Evolutionary conservation across 2,797 vertebrate species (phyloP).

Genomic region (Merluccius polli): DNA sequence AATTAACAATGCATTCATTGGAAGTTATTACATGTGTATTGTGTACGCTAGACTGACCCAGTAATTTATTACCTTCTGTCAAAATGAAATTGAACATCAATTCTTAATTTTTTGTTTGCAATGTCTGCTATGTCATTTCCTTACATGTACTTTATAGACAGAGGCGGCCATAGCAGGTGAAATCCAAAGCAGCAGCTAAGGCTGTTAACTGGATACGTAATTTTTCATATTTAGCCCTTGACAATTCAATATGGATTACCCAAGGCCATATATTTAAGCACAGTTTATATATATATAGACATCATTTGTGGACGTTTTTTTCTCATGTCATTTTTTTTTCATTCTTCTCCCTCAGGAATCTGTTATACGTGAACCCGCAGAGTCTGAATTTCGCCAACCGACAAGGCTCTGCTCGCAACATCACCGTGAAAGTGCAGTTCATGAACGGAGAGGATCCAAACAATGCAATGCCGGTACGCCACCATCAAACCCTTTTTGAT

Average conservation of each 20-base stretch:
- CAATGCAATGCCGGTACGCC: slow-evolving; percentile 92
- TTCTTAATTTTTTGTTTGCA: background rate
- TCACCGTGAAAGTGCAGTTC: slow-evolving; percentile 98
- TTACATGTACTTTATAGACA: background rate
- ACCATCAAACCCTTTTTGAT: background rate
- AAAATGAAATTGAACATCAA: too few species aligned
- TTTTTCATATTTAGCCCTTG: too few species aligned
- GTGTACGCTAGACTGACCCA: background rate
- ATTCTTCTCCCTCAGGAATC: slow-evolving; percentile 77
- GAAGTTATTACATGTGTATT: too few species aligned
- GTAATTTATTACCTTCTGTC: too few species aligned
- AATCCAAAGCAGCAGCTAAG: background rate
- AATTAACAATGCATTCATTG: background rate
- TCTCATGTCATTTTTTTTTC: background rate
- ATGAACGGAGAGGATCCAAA: slow-evolving; percentile 96
- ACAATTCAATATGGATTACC: background rate
- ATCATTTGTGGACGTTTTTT: background rate
- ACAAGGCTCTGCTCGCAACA: slow-evolving; percentile 96
- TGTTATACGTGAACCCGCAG: slow-evolving; percentile 94
- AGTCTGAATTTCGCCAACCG: slow-evolving; percentile 99
- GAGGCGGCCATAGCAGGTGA: background rate
- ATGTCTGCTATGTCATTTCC: background rate
- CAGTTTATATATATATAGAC: background rate
- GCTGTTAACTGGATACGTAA: too few species aligned
- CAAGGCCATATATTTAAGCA: background rate